phyloP scores from a whole-genome alignment of 2,113 vertebrate species.

The Eptesicus fuscus region DNA sequence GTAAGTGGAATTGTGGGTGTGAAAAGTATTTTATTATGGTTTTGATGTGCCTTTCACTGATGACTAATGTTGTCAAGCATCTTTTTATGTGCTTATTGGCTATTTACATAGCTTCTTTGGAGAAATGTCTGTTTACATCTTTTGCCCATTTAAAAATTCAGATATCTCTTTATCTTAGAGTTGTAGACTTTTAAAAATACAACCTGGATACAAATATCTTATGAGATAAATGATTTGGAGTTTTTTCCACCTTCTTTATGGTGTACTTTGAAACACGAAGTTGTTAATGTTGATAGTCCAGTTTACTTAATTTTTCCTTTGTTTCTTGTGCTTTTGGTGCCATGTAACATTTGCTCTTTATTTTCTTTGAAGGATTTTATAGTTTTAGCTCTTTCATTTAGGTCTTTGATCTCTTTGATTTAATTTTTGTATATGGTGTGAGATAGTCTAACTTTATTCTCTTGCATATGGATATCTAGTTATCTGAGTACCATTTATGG shows the following conservation, averaged over 20 bases:
- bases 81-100: conserved; percentile 19
- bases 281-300: not conserved
- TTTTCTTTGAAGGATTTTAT: not conserved
- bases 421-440: not conserved
- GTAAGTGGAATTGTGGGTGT: not conserved
- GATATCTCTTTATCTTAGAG: not conserved
- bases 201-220: not conserved
- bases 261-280: not conserved
- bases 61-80: not conserved
- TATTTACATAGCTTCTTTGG: not conserved
- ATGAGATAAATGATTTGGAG: not conserved
- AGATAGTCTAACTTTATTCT: not conserved
- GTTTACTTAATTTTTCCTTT: not conserved
- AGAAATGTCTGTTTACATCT: conserved; percentile 2
- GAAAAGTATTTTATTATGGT: conserved; percentile 28
- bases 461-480: not conserved
- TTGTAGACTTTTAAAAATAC: not conserved
- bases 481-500: not conserved
- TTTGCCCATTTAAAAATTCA: conserved; percentile 5
- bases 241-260: not conserved
- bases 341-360: not conserved
- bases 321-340: not conserved
- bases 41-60: conserved; percentile 12
- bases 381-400: not conserved
- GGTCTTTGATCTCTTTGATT: not conserved